These are phyloP conservation scores for Sylvietta virens DNA, from an alignment of 2,113 vertebrate species.

Conservation along the genomic window DNA sequence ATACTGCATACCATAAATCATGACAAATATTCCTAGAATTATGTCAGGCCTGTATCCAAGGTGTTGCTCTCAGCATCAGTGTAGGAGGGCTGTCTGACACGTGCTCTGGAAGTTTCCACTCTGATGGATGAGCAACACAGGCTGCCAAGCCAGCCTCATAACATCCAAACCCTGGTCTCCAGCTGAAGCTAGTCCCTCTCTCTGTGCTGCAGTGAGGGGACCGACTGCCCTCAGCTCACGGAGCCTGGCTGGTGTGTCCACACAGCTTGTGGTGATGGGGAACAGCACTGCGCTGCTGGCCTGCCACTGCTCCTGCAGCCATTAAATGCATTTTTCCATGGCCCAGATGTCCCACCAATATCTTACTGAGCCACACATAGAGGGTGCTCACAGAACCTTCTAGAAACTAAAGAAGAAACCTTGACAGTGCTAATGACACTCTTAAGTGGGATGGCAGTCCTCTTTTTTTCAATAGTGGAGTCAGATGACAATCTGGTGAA, in stretches of 20 bases:
- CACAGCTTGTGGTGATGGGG: neutral
- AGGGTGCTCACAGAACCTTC: neutral
- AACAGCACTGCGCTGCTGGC: neutral
- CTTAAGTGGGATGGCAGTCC: neutral
- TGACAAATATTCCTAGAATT: neutral
- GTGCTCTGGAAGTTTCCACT: neutral
- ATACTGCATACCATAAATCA: neutral
- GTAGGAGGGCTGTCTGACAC: neutral
- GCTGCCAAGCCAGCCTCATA: neutral
- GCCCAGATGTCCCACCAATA: neutral
- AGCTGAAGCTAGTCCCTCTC: fast-evolving
- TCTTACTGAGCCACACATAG: neutral
- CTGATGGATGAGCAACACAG: neutral
- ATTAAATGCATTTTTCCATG: neutral
- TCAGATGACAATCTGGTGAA: neutral
- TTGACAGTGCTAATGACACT: neutral
- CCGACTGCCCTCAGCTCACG: fast-evolving
- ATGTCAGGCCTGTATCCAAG: neutral
- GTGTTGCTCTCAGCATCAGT: neutral
- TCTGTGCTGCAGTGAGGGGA: neutral
- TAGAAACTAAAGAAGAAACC: neutral
- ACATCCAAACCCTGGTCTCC: neutral
- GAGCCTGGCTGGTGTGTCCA: neutral
- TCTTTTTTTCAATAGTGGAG: neutral
- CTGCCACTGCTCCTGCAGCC: neutral